phyloP scores from a whole-genome alignment of 2,113 vertebrate genomes.

The Oriolus oriolus region DNA sequence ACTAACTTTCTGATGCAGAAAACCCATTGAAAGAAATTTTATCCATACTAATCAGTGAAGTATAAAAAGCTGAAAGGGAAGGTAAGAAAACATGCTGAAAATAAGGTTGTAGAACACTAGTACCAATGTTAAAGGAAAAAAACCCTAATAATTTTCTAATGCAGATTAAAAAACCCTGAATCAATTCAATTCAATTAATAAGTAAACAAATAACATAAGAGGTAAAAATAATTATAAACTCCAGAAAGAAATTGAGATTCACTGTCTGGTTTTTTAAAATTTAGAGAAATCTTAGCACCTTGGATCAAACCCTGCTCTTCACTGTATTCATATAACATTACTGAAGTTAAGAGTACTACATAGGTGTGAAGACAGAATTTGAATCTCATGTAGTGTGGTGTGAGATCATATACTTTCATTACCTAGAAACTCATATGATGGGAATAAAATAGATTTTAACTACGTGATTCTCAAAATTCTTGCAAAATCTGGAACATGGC shows the following conservation, averaged over 20 bases:
- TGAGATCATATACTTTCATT: not conserved
- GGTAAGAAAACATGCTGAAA: not conserved
- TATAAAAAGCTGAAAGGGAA: not conserved
- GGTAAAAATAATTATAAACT: not conserved
- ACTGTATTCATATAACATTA: not conserved
- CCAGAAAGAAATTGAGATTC: not conserved
- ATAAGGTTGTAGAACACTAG: not conserved
- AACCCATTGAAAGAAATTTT: not conserved
- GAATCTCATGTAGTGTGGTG: not conserved
- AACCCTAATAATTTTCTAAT: not conserved
- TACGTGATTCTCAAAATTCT: not conserved
- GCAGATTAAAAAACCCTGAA: not conserved
- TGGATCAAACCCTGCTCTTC: not conserved
- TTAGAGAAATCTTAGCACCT: not conserved
- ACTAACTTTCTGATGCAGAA: not conserved
- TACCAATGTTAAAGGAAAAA: not conserved
- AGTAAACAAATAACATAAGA: not conserved
- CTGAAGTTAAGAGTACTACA: not conserved
- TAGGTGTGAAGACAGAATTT: not conserved
- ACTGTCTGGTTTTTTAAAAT: not conserved
- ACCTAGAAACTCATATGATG: not conserved
- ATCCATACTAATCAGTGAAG: not conserved
- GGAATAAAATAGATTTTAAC: not conserved
- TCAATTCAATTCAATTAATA: not conserved
- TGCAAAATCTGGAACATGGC: not conserved